A percentile compares a stretch with the other conserved stretches of the same genome.
Evolutionary conservation across 2,888 invertebrate species (phyloP).

Genomic region (Ashinkailepas kermadecensis): DNA sequence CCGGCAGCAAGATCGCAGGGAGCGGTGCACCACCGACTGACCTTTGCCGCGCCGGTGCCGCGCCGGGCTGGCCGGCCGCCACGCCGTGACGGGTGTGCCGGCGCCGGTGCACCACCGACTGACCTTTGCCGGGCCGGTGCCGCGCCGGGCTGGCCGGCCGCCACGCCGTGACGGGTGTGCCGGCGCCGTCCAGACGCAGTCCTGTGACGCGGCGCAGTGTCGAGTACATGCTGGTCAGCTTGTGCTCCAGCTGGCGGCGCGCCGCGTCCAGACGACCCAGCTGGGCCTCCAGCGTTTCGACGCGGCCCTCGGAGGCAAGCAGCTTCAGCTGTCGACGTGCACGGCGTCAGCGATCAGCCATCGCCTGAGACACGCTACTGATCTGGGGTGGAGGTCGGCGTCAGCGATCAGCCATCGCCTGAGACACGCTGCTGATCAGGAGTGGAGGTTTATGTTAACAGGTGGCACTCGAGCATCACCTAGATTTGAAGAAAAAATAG

Average conservation of each 20-base stretch:
- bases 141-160: not conserved
- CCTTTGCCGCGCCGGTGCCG: not conserved
- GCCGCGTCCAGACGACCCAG: conserved; percentile 64
- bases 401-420: no score
- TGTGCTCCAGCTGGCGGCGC: conserved; percentile 76
- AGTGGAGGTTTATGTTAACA: no score
- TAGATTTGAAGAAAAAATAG: no score
- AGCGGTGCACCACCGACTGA: not conserved
- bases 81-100: not conserved
- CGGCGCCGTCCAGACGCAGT: conserved; percentile 68
- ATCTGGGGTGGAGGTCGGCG: no score
- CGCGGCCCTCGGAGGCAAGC: conserved; percentile 73
- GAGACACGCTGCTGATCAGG: no score
- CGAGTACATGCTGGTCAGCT: conserved; percentile 74
- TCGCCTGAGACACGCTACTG: no score
- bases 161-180: not conserved
- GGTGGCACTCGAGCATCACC: no score
- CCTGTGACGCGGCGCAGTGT: conserved; percentile 80
- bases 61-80: not conserved
- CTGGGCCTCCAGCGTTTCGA: conserved; percentile 76
- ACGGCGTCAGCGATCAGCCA: no score
- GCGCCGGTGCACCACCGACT: conserved; percentile 42
- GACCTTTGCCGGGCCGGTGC: not conserved
- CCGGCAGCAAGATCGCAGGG: no score
- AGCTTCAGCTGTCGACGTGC: conserved; percentile 55